These are phyloP conservation scores for Homarus gammarus DNA, from an alignment of 2,888 invertebrate species.

Conservation along the genomic window DNA sequence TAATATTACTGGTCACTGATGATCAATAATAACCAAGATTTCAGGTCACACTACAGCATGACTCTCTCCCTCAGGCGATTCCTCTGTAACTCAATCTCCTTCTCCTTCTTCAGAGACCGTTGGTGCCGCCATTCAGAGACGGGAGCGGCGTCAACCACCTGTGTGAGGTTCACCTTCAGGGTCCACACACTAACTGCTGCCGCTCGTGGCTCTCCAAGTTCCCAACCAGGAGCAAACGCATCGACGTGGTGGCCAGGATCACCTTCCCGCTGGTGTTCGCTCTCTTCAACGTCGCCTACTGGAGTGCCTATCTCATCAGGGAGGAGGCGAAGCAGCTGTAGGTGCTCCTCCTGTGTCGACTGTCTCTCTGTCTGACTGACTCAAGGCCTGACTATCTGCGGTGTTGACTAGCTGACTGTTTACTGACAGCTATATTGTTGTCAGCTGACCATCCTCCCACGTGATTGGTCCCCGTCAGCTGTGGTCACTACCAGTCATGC, in stretches of 20 bases:
- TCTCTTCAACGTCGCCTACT: constrained; percentile 95
- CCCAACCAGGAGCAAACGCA: constrained; percentile 96
- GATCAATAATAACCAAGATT: too few species aligned
- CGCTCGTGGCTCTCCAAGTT: constrained; percentile 85
- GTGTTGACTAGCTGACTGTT: background rate
- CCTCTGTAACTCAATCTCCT: background rate
- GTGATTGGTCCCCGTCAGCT: too few species aligned
- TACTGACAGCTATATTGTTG: background rate
- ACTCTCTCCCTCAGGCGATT: too few species aligned
- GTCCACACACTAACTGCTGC: constrained; percentile 38
- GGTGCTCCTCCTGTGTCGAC: background rate
- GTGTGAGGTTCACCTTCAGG: constrained; percentile 63
- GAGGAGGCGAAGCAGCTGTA: constrained; percentile 48
- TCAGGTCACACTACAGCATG: too few species aligned
- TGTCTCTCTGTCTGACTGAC: background rate
- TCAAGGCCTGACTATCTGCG: background rate
- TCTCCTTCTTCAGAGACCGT: constrained; percentile 21
- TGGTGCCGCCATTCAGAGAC: constrained; percentile 12
- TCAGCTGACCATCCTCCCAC: background rate
- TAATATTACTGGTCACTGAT: too few species aligned
- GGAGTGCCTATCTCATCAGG: constrained; percentile 90
- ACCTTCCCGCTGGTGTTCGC: constrained; percentile 96
- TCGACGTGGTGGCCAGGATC: constrained; percentile 97
- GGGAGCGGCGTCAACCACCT: background rate
- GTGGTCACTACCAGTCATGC: too few species aligned